Evolutionary conservation across 2,888 invertebrate species (phyloP).

Genomic region (Protonemura montana): DNA sequence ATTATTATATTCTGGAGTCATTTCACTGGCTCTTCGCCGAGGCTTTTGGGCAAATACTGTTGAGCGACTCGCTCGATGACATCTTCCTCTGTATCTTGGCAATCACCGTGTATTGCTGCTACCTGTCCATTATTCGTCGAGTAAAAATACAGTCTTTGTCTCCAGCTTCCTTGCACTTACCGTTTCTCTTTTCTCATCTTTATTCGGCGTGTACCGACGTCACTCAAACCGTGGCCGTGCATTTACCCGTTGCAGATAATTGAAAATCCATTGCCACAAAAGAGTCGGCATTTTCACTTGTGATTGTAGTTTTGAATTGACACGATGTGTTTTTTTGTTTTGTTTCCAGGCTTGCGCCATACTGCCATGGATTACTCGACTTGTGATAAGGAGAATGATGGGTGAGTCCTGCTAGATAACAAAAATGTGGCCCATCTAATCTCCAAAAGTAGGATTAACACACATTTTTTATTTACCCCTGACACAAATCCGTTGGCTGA

Average conservation of each 20-base stretch:
- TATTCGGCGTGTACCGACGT: neutral
- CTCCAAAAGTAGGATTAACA: too few relatives aligned
- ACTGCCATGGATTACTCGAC: neutral
- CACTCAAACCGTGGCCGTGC: neutral
- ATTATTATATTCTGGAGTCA: too few relatives aligned
- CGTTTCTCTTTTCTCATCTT: too few relatives aligned
- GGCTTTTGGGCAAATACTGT: too few relatives aligned
- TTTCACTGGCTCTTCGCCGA: too few relatives aligned
- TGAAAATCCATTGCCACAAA: neutral
- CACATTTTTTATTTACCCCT: neutral
- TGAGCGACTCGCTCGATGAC: too few relatives aligned
- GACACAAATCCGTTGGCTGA: neutral
- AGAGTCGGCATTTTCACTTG: neutral
- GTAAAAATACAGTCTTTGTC: too few relatives aligned
- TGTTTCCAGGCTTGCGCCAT: neutral
- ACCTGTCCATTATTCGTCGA: too few relatives aligned
- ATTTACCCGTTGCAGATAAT: neutral
- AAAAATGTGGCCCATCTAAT: too few relatives aligned
- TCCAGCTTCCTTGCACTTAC: too few relatives aligned
- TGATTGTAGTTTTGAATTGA: neutral
- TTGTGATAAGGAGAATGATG: neutral
- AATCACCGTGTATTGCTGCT: too few relatives aligned
- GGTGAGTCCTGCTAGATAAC: neutral
- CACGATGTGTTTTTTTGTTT: neutral
- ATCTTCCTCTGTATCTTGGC: too few relatives aligned